Conservation (phyloP, 2,113 vertebrate species). For the Saguinus midas region DNA sequence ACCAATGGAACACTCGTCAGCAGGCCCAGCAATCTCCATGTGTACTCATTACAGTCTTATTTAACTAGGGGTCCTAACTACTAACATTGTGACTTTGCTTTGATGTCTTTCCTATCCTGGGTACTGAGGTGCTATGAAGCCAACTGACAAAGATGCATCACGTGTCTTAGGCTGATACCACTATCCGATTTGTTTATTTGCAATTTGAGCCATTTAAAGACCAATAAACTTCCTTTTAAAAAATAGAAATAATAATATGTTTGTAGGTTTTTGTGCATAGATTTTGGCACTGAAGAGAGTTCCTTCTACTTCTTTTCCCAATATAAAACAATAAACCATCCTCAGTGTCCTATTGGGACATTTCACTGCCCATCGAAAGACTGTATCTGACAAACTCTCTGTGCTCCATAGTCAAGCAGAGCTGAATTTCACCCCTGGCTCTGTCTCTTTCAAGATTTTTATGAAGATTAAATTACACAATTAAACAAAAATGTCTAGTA, state of each 20-base stretch:
- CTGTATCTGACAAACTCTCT: neutral
- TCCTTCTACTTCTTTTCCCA: neutral
- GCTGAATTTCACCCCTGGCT: neutral
- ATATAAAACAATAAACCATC: neutral
- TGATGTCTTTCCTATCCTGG: slow-evolving; percentile 84
- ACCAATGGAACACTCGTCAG: slow-evolving; percentile 66
- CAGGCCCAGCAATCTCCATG: slow-evolving; percentile 72
- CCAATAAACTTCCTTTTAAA: slow-evolving; percentile 86
- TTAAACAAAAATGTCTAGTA: slow-evolving; percentile 24
- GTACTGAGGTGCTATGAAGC: slow-evolving; percentile 91
- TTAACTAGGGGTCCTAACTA: slow-evolving; percentile 88
- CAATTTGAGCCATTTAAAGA: slow-evolving; percentile 93
- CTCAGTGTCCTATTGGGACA: neutral
- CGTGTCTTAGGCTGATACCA: slow-evolving; percentile 87
- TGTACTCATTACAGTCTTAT: slow-evolving; percentile 78
- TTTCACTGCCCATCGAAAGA: neutral
- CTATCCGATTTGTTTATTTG: slow-evolving; percentile 89
- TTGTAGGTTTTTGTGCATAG: neutral
- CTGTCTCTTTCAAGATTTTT: neutral
- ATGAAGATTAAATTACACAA: slow-evolving; percentile 47
- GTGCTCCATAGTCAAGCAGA: neutral
- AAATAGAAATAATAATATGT: neutral
- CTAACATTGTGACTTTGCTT: slow-evolving; percentile 89
- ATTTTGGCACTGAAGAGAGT: neutral
- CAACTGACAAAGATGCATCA: slow-evolving; percentile 79